Percentiles rank a stretch among this genome's conserved stretches.
Evolutionary conservation across 2,888 invertebrate genomes (phyloP).

Genomic region (Synanthedon tipuliformis): DNA sequence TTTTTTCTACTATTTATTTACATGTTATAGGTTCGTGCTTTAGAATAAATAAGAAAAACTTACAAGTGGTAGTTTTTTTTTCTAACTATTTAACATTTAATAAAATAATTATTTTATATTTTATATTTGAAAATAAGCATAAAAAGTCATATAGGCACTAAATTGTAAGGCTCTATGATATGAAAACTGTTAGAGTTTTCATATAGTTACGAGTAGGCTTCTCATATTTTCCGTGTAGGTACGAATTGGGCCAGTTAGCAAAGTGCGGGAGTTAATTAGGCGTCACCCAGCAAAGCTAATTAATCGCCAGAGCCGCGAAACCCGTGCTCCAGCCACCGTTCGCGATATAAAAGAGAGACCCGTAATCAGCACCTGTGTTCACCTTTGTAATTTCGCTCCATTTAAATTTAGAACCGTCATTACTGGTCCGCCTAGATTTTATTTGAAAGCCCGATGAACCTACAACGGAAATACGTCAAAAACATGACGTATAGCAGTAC

Average conservation of each 20-base stretch:
- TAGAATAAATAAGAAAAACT: no score
- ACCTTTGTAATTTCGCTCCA: slow-evolving; percentile 24
- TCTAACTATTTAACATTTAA: no score
- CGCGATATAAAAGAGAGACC: slow-evolving; percentile 21
- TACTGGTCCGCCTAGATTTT: slow-evolving; percentile 5
- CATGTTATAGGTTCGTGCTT: no score
- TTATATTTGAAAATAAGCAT: no score
- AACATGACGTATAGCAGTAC: not conserved
- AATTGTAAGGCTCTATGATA: no score
- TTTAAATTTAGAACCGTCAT: slow-evolving; percentile 28
- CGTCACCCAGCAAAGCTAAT: slow-evolving; percentile 34
- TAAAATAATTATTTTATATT: no score
- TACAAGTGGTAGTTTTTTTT: no score
- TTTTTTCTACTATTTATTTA: no score
- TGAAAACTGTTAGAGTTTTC: not conserved
- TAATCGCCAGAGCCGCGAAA: slow-evolving; percentile 25
- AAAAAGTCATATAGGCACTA: no score
- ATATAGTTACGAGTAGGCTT: not conserved
- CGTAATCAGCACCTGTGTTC: slow-evolving; percentile 36
- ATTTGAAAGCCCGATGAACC: not conserved
- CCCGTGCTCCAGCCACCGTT: slow-evolving; percentile 1
- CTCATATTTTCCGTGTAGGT: slow-evolving; percentile 5
- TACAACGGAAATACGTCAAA: not conserved
- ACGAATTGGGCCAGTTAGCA: slow-evolving; percentile 18
- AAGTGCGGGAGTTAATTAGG: slow-evolving; percentile 29